Percentiles rank a stretch among this genome's conserved stretches.
phyloP scores from a whole-genome alignment of 2,113 vertebrate genomes.

The Microcebus murinus region DNA sequence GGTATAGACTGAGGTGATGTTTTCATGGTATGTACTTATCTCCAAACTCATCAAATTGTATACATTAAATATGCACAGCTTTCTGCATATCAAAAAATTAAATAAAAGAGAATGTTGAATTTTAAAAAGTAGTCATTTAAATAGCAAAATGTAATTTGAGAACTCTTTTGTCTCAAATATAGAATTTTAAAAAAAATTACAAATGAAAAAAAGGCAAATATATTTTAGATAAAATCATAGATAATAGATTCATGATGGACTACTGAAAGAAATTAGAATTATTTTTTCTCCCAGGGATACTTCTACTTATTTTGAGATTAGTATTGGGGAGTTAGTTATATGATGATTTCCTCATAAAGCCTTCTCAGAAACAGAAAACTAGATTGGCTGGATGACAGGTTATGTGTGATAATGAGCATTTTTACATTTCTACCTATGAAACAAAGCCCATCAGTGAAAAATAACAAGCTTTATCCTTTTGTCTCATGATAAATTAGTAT shows the following conservation, averaged over 20 bases:
- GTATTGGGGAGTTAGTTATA: background rate
- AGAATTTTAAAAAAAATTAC: background rate
- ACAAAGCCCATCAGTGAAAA: background rate
- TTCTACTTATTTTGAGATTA: constrained; percentile 11
- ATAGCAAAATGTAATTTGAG: constrained; percentile 5
- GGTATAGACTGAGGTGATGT: background rate
- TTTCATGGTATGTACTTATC: background rate
- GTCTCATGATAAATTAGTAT: constrained; percentile 23
- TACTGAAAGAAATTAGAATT: background rate
- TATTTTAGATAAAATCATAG: constrained; percentile 37
- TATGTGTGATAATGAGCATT: background rate
- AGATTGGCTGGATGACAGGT: background rate
- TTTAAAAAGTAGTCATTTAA: constrained; percentile 18
- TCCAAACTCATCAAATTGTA: background rate
- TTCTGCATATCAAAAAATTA: background rate
- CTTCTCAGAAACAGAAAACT: background rate
- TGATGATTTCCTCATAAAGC: constrained; percentile 40
- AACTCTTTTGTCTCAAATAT: constrained; percentile 16
- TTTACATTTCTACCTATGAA: constrained; percentile 37
- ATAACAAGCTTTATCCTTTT: background rate
- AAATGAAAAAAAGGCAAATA: constrained; percentile 9
- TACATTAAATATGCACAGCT: background rate
- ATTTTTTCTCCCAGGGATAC: background rate
- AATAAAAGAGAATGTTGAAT: background rate
- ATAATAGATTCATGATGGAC: background rate